Evolutionary conservation across 1,140 invertebrate species (phyloP).

Genomic region (Matsumurasca onukii): DNA sequence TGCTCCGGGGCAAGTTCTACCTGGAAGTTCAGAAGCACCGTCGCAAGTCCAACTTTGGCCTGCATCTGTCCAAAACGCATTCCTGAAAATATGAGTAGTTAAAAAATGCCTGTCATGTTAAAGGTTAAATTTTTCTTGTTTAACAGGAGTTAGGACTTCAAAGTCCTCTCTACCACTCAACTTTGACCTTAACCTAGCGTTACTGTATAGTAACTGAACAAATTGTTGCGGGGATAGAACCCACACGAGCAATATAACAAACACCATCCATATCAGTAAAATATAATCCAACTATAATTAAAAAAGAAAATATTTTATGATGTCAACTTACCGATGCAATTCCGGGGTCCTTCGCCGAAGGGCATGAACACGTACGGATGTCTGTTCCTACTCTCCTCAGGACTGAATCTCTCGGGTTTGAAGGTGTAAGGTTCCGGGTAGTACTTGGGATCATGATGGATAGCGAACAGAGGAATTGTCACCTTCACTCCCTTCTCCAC

Average conservation of each 20-base stretch:
- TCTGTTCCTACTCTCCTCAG: conserved; percentile 49
- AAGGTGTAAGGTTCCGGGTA: conserved; percentile 59
- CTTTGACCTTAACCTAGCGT: too few relatives aligned
- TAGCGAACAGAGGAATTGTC: conserved; percentile 55
- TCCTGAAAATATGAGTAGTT: too few relatives aligned
- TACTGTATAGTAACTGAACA: too few relatives aligned
- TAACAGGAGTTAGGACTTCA: too few relatives aligned
- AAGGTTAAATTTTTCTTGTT: too few relatives aligned
- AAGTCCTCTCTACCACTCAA: too few relatives aligned
- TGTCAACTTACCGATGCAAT: conserved; percentile 56
- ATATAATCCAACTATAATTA: too few relatives aligned
- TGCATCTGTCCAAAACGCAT: conserved; percentile 15
- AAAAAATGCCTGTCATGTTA: too few relatives aligned
- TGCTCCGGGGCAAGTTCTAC: conserved; percentile 4
- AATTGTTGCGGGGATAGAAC: too few relatives aligned
- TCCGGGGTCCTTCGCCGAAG: conserved; percentile 63
- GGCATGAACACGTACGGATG: conserved; percentile 54
- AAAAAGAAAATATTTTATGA: neutral
- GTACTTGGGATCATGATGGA: conserved; percentile 62
- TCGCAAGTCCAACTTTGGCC: neutral
- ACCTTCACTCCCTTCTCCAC: conserved; percentile 56
- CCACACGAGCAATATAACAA: too few relatives aligned
- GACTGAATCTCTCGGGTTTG: conserved; percentile 64
- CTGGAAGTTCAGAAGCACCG: conserved; percentile 6
- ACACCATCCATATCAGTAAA: too few relatives aligned